These are phyloP conservation scores for Melanogrammus aeglefinus DNA, from an alignment of 2,797 vertebrate genomes.

Conservation along the genomic window DNA sequence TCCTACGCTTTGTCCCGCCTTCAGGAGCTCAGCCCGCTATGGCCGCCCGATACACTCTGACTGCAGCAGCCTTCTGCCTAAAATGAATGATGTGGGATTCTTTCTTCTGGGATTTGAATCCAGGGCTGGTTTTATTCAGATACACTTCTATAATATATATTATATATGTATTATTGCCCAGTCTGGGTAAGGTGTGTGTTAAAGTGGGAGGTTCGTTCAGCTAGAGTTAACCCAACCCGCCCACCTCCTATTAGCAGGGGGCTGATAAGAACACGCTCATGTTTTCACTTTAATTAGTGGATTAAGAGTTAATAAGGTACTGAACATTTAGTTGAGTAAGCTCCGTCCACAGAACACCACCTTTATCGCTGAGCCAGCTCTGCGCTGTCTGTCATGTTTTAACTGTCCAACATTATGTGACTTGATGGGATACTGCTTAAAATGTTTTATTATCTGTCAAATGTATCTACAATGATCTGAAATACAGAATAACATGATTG, in stretches of 20 bases:
- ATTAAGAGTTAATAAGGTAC: neutral
- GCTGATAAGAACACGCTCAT: neutral
- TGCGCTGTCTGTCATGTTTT: neutral
- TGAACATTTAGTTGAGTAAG: neutral
- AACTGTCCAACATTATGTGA: neutral
- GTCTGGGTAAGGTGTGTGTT: neutral
- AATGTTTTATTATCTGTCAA: neutral
- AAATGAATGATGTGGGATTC: neutral
- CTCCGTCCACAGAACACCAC: neutral
- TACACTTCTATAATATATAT: neutral
- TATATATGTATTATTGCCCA: neutral
- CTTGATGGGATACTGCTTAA: too few species aligned
- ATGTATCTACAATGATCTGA: neutral
- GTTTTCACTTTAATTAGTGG: conserved; percentile 1
- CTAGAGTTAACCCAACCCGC: neutral
- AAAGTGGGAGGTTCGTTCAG: neutral
- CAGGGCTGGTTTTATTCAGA: neutral
- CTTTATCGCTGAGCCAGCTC: neutral
- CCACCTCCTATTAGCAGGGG: neutral
- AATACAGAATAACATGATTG: neutral
- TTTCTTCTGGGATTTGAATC: neutral
- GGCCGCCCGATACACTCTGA: neutral
- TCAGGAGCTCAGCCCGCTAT: neutral
- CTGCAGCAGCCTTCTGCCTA: neutral
- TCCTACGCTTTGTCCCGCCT: neutral